phyloP scores from a whole-genome alignment of 2,797 vertebrate species.

The Gambusia yucatana region DNA sequence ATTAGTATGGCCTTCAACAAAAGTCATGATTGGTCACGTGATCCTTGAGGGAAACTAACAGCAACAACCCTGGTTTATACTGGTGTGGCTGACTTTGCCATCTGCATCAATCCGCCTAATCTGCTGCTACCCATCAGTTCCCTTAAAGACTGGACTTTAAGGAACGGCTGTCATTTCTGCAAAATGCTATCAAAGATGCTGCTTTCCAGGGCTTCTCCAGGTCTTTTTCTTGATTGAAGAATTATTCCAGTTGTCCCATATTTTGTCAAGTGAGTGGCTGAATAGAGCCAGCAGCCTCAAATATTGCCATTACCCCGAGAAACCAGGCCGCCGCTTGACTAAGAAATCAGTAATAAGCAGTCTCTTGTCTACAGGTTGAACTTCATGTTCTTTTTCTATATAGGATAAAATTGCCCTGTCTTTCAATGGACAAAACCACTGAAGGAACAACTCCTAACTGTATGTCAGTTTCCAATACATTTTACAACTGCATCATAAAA shows the following conservation, averaged over 20 bases:
- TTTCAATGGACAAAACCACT: not conserved
- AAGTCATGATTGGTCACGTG: not conserved
- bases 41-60: not conserved
- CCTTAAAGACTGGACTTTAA: not conserved
- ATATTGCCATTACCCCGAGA: not conserved
- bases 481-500: not conserved
- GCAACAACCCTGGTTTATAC: not conserved
- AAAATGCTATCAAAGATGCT: not conserved
- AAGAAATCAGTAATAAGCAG: not conserved
- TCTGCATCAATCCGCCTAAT: not conserved
- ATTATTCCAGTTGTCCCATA: not conserved
- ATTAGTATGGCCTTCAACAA: not conserved
- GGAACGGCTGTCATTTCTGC: not conserved
- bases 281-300: not conserved
- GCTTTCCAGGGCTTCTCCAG: not conserved
- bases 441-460: not conserved
- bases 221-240: not conserved
- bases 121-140: not conserved
- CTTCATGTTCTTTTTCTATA: not conserved
- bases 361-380: not conserved
- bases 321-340: not conserved
- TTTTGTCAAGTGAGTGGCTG: not conserved
- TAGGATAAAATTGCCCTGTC: not conserved
- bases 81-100: not conserved
- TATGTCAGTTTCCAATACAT: not conserved